Base-by-base conservation (phyloP, 1,140 invertebrate species). In the Ruditapes philippinarum region DNA sequence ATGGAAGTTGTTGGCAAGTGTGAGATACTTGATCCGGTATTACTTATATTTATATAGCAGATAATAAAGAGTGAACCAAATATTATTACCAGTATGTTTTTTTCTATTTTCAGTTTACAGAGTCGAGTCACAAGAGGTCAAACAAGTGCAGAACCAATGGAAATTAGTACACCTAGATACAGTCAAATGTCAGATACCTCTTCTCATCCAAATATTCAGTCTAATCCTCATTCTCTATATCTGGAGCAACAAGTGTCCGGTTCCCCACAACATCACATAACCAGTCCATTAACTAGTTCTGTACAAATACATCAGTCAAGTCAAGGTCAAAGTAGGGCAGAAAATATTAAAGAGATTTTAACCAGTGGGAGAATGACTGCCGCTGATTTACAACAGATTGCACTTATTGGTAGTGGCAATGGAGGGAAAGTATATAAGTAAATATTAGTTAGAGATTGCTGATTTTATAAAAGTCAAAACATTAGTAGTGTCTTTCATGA, bases 361-460 rank as follows among this genome's bases (percentile, higher is more conserved):
- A 85, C 91, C 17, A 86, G 90, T 89, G 93, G 92, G 14, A 91
- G 88, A 49, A 93, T 94, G 17, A 86, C 79, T 40, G 92, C 91
- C 51, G 90, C 89, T 25, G 94, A 96, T 76, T 78, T 96, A 31
- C 89, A 95, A 25, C 73, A 91, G 25, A 45, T 95, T 36, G 91
- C 93, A n/a, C 49, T 94, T 5, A 62, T 96, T 22, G 95, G 94
- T 5, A 89, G 92, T 49, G 95, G 95, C 9, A 94, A 95, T 88
- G 95, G 95, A 73, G 95, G 95, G 19, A n/a, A 81, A 17, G 74
- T 85, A 12, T 79, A 65, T n/a, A 81, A 62, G 78, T 54, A 81
- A 25, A 76, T 54, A 14, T 36, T 54, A 9, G n/a, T n/a, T n/a
- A n/a, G n/a, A n/a, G n/a, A n/a, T n/a, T n/a, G n/a, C n/a, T 33